Evolutionary conservation across 2,888 invertebrate species (phyloP), one percentile per base, ranked within the genome.

Genomic region (Anorthoa munda): DNA sequence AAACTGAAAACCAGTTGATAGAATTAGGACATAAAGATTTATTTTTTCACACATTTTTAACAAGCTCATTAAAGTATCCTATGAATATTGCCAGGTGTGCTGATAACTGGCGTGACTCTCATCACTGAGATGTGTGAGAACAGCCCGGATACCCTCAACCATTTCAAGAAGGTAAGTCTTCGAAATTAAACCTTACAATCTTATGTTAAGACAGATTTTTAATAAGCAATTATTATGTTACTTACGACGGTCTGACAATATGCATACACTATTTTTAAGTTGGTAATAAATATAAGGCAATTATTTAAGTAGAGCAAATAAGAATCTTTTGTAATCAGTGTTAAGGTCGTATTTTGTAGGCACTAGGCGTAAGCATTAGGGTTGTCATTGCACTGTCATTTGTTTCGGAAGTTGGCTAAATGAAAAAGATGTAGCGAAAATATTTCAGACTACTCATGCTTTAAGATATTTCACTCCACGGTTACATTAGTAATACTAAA

Each of bases 121-220:
- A 99, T 99, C 87, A 99, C 99, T 39, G 99, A 99, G 97, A 99
- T 99, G 99, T 99, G 99, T 94, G 99, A 99, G 94, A 98, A 98
- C 93, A 99, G 99, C 93, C 98, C 99, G 15, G 99, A 99, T 93
- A 99, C 99, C 3, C 97, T 99, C 86, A 98, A 98, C 94, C 99
- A 99, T 95, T 99, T 99, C 94, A 99, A 99, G 96, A 99, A 99
- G 98, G 99, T 99, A 96, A 96, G 91, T 80, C 31, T 51, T 75
- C 53, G 12, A 72, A 31, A 56, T 53, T 48, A 17, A 70, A 70
- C 18, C 39, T 64, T 72, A 55, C 59, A 7, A 17, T 2, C 2
- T 60, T 18, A 31, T 0, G 0, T 51, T 71, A 73, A 72, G 23
- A 48, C 56, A 21, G 4, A 50, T 56, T 63, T 68, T 66, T 26